Evolutionary conservation across 53 echinoderm and acorn worm species (phyloP), one percentile per base, ranked within the genome.

Genomic region (Stichopus horrens): DNA sequence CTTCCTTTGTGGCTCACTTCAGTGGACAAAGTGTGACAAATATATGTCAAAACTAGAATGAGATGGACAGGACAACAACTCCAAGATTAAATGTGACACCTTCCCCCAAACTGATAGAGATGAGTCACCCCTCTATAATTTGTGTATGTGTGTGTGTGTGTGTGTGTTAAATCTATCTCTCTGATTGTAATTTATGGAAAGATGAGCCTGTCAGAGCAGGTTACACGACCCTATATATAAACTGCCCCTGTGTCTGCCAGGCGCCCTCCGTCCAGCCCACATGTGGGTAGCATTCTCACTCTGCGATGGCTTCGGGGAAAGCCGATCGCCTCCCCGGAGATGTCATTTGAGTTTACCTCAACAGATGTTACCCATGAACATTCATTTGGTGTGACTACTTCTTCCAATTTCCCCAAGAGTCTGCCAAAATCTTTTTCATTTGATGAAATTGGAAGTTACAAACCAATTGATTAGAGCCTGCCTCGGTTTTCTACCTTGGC

Each of bases 291-390:
- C 81, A 81, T 21, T 22, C 53, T 80, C 57, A 18, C 14, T 5
- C 79, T 53, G 9, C 6, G 58, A 81, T 37, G 71, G 19, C 81
- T 77, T 53, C 0, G 81, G 56, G 81, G 81, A 56, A 81, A 23
- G 37, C 37, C 58, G 57, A 81, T 14, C 81, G 2, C 7, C 21
- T 81, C 81, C 58, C 81, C 4, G 21, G 58, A 81, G 81, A 81
- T 54, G 20, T 22, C 22, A 18, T n/a, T 57, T 58, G 56, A 81
- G 81, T 56, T 81, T 81, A 81, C 16, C 81, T 81, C 81, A 81
- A 81, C 81, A 81, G 81, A 81, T 81, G 81, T 81, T 81, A n/a
- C 8, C 56, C 81, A 81, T 81, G 58, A 81, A 19, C 58, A 57
- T 81, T 56, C 18, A 52, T 56, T 54, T 81, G 13, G 56, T 81